Evolutionary conservation across 2,797 vertebrate species (phyloP).

Genomic region (Vireo griseus): DNA sequence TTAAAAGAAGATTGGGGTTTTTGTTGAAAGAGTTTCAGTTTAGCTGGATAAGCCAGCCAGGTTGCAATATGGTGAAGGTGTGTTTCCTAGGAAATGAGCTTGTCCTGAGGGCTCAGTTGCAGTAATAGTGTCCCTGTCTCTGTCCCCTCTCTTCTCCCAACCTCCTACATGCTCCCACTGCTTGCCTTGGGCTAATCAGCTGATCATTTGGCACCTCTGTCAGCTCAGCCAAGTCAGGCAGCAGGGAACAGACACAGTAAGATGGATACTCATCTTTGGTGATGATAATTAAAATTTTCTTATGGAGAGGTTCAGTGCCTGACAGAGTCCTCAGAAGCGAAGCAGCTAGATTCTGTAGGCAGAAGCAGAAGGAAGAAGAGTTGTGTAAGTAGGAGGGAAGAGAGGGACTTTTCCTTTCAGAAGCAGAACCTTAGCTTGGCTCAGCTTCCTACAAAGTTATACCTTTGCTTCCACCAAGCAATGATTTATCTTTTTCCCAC

Average conservation of each 20-base stretch:
- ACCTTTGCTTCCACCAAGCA: neutral
- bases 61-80: neutral
- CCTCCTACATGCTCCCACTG: neutral
- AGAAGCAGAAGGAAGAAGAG: neutral
- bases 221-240: neutral
- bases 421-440: neutral
- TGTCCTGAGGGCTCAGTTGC: neutral
- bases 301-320: neutral
- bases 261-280: neutral
- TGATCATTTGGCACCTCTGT: neutral
- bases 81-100: neutral
- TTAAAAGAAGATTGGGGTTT: neutral
- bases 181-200: neutral
- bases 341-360: neutral
- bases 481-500: neutral
- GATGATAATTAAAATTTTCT: neutral
- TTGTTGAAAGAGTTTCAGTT: neutral
- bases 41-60: neutral
- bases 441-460: neutral
- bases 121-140: neutral
- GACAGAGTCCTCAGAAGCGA: neutral
- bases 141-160: neutral
- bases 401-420: neutral
- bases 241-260: neutral
- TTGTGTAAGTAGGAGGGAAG: fast-evolving